Percentiles rank a stretch among this genome's conserved stretches.
Conservation (phyloP, 2,888 invertebrate species). For the Drosophila limbata region DNA sequence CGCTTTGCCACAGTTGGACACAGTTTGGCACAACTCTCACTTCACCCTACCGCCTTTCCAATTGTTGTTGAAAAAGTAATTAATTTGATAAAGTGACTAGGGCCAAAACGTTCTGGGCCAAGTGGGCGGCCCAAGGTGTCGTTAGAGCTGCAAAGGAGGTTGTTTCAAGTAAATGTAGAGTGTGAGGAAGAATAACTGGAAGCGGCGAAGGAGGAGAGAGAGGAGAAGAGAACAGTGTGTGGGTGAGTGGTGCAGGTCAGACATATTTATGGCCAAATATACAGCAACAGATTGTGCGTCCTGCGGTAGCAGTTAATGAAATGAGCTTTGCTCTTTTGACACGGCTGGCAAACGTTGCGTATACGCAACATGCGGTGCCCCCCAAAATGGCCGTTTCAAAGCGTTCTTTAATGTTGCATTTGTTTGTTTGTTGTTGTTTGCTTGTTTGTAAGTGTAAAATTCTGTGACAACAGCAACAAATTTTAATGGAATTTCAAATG, state of each 20-base stretch:
- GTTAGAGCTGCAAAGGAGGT: slow-evolving; percentile 34
- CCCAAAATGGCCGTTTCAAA: slow-evolving; percentile 42
- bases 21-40: not conserved
- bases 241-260: slow-evolving; percentile 34
- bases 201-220: not conserved
- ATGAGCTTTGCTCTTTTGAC: slow-evolving; percentile 64
- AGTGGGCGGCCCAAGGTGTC: slow-evolving; percentile 55
- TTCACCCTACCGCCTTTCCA: slow-evolving; percentile 29
- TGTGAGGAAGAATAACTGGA: not conserved
- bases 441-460: slow-evolving; percentile 38
- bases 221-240: not conserved
- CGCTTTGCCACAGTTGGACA: slow-evolving; percentile 32
- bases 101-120: slow-evolving; percentile 30
- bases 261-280: slow-evolving; percentile 63
- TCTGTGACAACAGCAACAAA: slow-evolving; percentile 65
- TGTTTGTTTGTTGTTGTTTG: slow-evolving; percentile 18
- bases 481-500: slow-evolving; percentile 78
- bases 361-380: slow-evolving; percentile 48
- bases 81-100: slow-evolving; percentile 77
- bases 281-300: slow-evolving; percentile 74
- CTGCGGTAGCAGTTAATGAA: slow-evolving; percentile 70
- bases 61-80: slow-evolving; percentile 78
- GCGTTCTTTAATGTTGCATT: slow-evolving; percentile 50
- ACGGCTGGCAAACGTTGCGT: slow-evolving; percentile 50
- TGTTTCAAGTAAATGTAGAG: slow-evolving; percentile 1